Evolutionary conservation across 1,140 invertebrate genomes (phyloP).

Genomic region (Pseudomyrmex gracilis): DNA sequence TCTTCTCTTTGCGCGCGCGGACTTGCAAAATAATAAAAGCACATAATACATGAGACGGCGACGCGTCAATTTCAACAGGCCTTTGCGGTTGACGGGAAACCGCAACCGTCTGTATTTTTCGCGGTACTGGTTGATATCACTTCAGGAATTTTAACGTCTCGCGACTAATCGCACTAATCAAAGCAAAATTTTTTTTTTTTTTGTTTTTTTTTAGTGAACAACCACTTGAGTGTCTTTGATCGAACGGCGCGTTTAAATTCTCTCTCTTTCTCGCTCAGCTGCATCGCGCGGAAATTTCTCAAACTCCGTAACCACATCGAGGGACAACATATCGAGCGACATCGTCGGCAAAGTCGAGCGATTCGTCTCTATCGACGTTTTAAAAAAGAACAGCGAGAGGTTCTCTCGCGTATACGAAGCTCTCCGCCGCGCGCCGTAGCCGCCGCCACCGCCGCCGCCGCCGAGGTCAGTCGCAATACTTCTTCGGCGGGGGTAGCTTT

Average conservation of each 20-base stretch:
- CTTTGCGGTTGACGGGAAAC: no score
- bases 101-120: no score
- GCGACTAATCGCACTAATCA: no score
- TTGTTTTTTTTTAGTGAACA: no score
- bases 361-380: constrained; percentile 57
- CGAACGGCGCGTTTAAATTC: no score
- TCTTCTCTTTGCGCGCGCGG: no score
- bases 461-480: constrained; percentile 48
- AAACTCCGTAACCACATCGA: constrained; percentile 4
- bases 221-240: no score
- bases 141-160: no score
- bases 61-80: no score
- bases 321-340: constrained; percentile 25
- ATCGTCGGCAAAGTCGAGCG: constrained; percentile 37
- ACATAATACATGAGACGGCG: no score
- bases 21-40: neutral
- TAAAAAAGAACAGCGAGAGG: constrained; percentile 20
- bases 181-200: no score
- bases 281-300: neutral
- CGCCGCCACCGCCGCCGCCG: neutral
- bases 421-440: neutral
- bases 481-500: constrained; percentile 59
- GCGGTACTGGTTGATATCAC: no score
- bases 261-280: neutral
- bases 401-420: constrained; percentile 10